phyloP scores from a whole-genome alignment of 2,888 invertebrate species.

The Melitaea athalia region DNA sequence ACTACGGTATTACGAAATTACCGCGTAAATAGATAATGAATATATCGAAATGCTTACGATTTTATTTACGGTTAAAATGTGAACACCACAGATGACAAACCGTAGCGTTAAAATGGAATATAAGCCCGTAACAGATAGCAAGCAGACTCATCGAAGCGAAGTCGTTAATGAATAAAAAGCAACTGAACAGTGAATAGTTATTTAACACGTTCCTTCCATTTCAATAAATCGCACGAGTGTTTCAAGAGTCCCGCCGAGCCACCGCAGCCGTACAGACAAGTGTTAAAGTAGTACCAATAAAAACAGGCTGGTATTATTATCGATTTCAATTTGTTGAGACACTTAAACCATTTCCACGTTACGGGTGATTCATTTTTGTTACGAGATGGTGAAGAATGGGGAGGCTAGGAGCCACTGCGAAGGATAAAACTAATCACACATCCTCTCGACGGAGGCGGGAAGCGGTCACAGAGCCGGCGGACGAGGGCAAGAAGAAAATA shows the following conservation, averaged over 20 bases:
- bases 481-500: background rate
- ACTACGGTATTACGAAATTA: slow-evolving; percentile 3
- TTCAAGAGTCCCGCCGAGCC: slow-evolving; percentile 29
- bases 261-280: slow-evolving; percentile 18
- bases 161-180: slow-evolving; percentile 29
- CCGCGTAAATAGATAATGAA: slow-evolving; percentile 3
- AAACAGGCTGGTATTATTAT: slow-evolving; percentile 41
- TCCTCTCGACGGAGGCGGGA: slow-evolving; percentile 60
- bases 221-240: slow-evolving; percentile 30
- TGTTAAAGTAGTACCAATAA: slow-evolving; percentile 30
- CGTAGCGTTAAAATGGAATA: slow-evolving; percentile 19
- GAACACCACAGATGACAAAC: slow-evolving; percentile 6
- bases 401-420: slow-evolving; percentile 49
- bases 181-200: slow-evolving; percentile 34
- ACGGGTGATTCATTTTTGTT: slow-evolving; percentile 62
- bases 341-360: slow-evolving; percentile 50
- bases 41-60: background rate
- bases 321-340: slow-evolving; percentile 52
- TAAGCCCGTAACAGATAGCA: slow-evolving; percentile 17
- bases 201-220: slow-evolving; percentile 34
- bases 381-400: slow-evolving; percentile 62
- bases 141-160: slow-evolving; percentile 20
- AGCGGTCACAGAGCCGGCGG: slow-evolving; percentile 33
- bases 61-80: slow-evolving; percentile 10
- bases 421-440: slow-evolving; percentile 80